Evolutionary conservation across 2,113 vertebrate genomes (phyloP), one percentile per base, ranked within the genome.

Genomic region (Sclerurus mexicanus): DNA sequence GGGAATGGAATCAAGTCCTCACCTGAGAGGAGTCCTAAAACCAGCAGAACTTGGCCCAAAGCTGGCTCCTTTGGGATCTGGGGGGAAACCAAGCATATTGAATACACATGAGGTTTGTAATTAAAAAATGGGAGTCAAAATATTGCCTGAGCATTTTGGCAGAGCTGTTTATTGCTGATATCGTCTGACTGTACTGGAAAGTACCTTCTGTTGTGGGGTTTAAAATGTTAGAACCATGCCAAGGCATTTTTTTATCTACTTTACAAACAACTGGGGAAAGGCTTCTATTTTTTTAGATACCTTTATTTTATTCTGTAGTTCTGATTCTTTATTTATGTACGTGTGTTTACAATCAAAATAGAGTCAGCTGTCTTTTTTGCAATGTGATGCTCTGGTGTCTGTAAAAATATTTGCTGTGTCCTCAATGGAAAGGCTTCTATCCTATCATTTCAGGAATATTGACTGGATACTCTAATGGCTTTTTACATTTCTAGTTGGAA

Each of bases 381-480:
- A 23, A 13, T 37, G 21, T 4, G 13, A 3, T 81, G 79, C 47
- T 77, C 63, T 87, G 52, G 3, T 42, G 39, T 47, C 74, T 52
- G 33, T 78, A 52, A 42, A 92, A 81, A 14, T 92, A 46, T 37
- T 83, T 92, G n/a, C 60, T 68, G 27, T 87, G 60, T 71, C 64
- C 90, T 88, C 73, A 40, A 2, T 60, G 39, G 56, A 87, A 73
- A 80, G 52, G 64, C 33, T 90, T 94, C 75, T 56, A 24, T 85
- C 71, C 92, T 95, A 4, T 91, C 92, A 86, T 95, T 96, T 89
- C 93, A 92, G 76, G 79, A 53, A 17, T 96, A 95, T 96, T 86
- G 95, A 96, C 90, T 78, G 63, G 47, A 49, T 68, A 12, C 52
- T 81, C 82, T 96, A 92, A 93, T 95, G 95, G 88, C 85, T 62